Conservation (phyloP, 2,888 invertebrate species). For the Hyles lineata region DNA sequence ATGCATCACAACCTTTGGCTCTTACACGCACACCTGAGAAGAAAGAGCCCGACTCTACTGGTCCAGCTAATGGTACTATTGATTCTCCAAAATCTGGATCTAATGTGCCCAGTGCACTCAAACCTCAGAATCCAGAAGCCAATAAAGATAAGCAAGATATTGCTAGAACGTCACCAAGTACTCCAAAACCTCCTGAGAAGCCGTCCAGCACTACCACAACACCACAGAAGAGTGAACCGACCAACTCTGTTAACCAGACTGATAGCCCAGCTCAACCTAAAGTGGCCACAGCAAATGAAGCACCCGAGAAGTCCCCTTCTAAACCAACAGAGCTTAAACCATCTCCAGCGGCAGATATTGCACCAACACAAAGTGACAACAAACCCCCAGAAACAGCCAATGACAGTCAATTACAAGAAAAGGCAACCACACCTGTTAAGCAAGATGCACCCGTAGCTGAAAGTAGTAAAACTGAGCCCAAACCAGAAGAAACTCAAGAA, state of each 20-base stretch:
- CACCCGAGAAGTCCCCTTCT: slow-evolving; percentile 70
- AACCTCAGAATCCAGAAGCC: slow-evolving; percentile 71
- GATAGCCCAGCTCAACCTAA: slow-evolving; percentile 69
- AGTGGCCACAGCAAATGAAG: slow-evolving; percentile 71
- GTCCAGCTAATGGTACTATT: slow-evolving; percentile 75
- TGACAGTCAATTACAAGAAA: slow-evolving; percentile 65
- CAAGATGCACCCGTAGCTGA: slow-evolving; percentile 56
- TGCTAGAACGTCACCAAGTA: slow-evolving; percentile 77
- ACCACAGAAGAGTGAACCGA: slow-evolving; percentile 68
- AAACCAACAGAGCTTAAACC: slow-evolving; percentile 73
- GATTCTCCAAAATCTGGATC: slow-evolving; percentile 72
- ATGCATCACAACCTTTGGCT: slow-evolving; percentile 68
- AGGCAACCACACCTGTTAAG: slow-evolving; percentile 56
- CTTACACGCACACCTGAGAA: slow-evolving; percentile 79
- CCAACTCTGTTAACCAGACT: slow-evolving; percentile 53
- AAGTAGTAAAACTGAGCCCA: slow-evolving; percentile 56
- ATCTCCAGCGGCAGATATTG: slow-evolving; percentile 71
- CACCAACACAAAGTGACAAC: slow-evolving; percentile 72
- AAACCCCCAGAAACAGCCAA: slow-evolving; percentile 77
- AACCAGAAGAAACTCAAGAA: slow-evolving; percentile 66
- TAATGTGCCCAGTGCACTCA: slow-evolving; percentile 63
- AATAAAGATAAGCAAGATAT: slow-evolving; percentile 77
- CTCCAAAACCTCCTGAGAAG: slow-evolving; percentile 78
- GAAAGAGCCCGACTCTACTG: slow-evolving; percentile 73
- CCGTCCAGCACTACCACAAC: slow-evolving; percentile 60